phyloP scores from a whole-genome alignment of 2,113 vertebrate genomes.

The Polypterus senegalus region DNA sequence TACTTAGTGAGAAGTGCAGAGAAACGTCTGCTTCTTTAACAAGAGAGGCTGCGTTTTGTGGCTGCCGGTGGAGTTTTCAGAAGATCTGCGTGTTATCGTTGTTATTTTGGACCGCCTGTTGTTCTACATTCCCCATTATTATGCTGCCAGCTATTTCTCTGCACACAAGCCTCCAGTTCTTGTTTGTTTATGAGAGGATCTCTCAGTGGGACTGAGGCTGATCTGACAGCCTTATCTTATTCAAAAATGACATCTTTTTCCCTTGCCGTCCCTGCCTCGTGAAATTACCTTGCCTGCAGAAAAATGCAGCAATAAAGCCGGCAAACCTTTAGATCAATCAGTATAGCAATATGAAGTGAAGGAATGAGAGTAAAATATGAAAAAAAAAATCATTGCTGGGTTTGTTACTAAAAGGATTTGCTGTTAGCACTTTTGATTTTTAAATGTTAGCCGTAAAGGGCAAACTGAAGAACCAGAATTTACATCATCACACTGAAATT shows the following conservation, averaged over 20 bases:
- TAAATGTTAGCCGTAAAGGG: no score
- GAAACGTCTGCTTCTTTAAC: no score
- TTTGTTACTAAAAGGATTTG: no score
- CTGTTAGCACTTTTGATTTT: no score
- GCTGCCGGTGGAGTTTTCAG: neutral
- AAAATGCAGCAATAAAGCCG: neutral
- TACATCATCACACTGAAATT: no score
- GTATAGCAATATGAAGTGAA: no score
- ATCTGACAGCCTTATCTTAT: neutral
- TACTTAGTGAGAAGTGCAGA: no score
- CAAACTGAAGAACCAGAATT: no score
- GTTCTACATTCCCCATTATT: neutral
- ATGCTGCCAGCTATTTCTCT: neutral
- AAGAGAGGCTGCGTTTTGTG: no score
- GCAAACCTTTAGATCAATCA: neutral
- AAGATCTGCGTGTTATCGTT: neutral
- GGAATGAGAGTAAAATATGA: no score
- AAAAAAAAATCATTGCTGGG: no score
- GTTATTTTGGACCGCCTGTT: neutral
- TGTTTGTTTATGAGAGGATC: neutral
- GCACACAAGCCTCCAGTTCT: neutral
- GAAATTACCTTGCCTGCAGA: neutral
- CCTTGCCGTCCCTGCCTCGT: neutral
- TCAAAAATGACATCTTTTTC: neutral
- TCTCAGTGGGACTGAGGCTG: neutral